Percentiles rank a stretch among this genome's conserved stretches.
Conservation (phyloP, 2,797 vertebrate genomes). For the Thalassophryne amazonica region DNA sequence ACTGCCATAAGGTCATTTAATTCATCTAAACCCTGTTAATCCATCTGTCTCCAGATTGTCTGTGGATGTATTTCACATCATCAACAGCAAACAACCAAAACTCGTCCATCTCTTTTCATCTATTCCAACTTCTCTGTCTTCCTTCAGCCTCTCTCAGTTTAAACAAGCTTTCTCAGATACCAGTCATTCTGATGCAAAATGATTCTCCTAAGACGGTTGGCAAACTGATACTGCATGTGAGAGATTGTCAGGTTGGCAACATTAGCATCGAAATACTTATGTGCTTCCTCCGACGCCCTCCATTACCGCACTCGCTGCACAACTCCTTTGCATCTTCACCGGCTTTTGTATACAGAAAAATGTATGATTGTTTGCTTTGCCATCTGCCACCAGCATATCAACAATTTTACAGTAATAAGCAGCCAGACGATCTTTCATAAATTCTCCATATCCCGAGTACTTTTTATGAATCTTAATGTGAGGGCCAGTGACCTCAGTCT, state of each 20-base stretch:
- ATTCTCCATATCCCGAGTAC: conserved; percentile 54
- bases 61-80: conserved; percentile 37
- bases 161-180: conserved; percentile 66
- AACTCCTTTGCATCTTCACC: conserved; percentile 64
- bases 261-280: conserved; percentile 71
- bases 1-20: conserved; percentile 79
- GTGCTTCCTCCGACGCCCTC: conserved; percentile 67
- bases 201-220: conserved; percentile 47
- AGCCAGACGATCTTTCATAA: conserved; percentile 59
- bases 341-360: conserved; percentile 56
- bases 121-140: conserved; percentile 19
- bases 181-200: conserved; percentile 78
- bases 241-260: conserved; percentile 69
- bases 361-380: conserved; percentile 55
- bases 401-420: conserved; percentile 71
- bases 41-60: conserved; percentile 8
- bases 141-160: conserved; percentile 50
- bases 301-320: conserved; percentile 57
- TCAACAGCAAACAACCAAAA: conserved; percentile 43
- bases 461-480: conserved; percentile 68
- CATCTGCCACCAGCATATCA: conserved; percentile 61
- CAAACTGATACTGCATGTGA: conserved; percentile 53
- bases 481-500: conserved; percentile 57
- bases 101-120: conserved; percentile 28
- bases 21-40: conserved; percentile 47